A percentile compares a stretch with the other conserved stretches of the same genome.
These are phyloP conservation scores for Apostichopus leukothele DNA, from an alignment of 53 echinoderm and acorn worm genomes.

Conservation along the genomic window DNA sequence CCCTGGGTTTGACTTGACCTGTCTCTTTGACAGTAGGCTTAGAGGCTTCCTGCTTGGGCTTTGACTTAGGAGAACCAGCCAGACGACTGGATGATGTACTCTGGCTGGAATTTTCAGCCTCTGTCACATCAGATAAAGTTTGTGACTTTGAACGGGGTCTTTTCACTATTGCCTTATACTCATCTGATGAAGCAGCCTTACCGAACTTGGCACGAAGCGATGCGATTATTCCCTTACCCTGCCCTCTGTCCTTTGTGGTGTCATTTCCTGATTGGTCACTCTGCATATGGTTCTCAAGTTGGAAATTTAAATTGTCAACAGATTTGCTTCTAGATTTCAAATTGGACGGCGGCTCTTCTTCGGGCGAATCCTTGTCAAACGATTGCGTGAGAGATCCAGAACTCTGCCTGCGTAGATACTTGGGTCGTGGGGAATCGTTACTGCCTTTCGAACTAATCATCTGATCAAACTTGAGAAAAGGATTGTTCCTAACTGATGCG, in stretches of 20 bases:
- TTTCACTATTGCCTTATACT: constrained; percentile 32
- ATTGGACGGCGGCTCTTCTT: neutral
- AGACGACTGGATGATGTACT: neutral
- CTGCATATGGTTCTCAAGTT: neutral
- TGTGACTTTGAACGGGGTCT: constrained; percentile 30
- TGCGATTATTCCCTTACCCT: constrained; percentile 15
- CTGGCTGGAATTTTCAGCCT: neutral
- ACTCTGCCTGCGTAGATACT: neutral
- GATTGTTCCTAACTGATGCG: constrained; percentile 79
- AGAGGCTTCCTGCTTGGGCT: neutral
- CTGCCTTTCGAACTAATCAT: neutral
- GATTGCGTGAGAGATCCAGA: neutral
- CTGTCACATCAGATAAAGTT: constrained; percentile 10
- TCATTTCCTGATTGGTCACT: neutral
- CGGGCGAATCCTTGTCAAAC: neutral
- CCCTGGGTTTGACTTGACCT: neutral
- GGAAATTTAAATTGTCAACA: constrained; percentile 28
- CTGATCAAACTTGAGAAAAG: constrained; percentile 78
- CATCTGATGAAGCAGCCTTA: constrained; percentile 27
- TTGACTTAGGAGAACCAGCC: neutral
- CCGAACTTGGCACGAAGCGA: constrained; percentile 32
- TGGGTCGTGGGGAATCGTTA: neutral
- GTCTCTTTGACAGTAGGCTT: neutral
- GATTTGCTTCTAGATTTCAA: constrained; percentile 25
- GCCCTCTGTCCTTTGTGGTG: neutral